These are phyloP conservation scores for Brachystomella parvula DNA, from an alignment of 1,140 invertebrate genomes.

Conservation along the genomic window DNA sequence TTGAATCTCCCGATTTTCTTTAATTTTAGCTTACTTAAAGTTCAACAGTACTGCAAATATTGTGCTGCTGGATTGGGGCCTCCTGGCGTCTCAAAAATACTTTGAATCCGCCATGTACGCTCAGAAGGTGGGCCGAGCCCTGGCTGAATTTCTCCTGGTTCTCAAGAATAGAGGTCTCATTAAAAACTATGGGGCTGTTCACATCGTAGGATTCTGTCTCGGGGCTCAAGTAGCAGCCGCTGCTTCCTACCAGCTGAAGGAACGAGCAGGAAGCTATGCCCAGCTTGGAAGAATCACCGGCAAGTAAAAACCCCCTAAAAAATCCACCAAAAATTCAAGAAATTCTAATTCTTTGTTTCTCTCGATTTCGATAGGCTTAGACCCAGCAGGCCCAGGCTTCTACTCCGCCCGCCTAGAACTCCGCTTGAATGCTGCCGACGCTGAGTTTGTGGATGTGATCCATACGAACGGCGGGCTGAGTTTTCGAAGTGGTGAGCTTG, in stretches of 20 bases:
- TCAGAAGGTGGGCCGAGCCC: not conserved
- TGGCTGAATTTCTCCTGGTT: not conserved
- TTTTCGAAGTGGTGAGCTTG: not conserved
- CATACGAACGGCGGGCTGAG: not conserved
- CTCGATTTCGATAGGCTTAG: not conserved
- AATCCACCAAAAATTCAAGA: not conserved
- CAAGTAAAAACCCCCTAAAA: not conserved
- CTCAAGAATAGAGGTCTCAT: not conserved
- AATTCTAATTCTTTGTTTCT: not conserved
- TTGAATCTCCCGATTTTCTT: too few relatives aligned
- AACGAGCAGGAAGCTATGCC: not conserved
- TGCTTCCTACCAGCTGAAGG: not conserved
- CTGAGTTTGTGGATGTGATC: conserved; percentile 7
- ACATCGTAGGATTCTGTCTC: not conserved
- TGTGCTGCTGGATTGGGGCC: conserved; percentile 24
- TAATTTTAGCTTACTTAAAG: conserved; percentile 22
- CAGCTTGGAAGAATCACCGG: not conserved
- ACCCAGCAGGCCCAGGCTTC: conserved; percentile 4
- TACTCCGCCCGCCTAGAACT: not conserved
- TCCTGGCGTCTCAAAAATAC: conserved; percentile 9
- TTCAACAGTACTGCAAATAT: conserved; percentile 17
- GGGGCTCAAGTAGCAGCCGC: not conserved
- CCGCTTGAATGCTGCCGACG: not conserved
- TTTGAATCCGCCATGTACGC: not conserved
- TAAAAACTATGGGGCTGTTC: not conserved